A percentile compares a stretch with the other conserved stretches of the same genome.
phyloP scores from a whole-genome alignment of 2,113 vertebrate genomes.

The Laticauda colubrina region DNA sequence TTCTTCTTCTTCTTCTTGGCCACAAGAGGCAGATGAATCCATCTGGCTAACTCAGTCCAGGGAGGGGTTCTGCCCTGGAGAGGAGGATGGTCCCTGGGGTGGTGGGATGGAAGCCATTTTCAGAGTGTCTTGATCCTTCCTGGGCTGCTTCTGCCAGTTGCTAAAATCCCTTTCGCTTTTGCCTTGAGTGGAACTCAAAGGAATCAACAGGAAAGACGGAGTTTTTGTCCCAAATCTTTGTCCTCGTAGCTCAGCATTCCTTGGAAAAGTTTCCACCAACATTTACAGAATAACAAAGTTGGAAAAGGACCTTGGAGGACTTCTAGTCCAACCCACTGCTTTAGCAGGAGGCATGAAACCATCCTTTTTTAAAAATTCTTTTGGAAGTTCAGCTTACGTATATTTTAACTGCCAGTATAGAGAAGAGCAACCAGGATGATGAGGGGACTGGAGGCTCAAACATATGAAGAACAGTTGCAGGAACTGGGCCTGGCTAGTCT shows the following conservation, averaged over 20 bases:
- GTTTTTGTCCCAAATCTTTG: not conserved
- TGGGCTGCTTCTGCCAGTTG: slow-evolving; percentile 49
- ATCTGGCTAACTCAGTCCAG: not conserved
- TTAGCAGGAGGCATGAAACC: not conserved
- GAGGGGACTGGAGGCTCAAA: too few species aligned
- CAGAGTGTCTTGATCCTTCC: slow-evolving; percentile 30
- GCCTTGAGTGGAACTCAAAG: slow-evolving; percentile 47
- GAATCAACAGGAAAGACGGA: slow-evolving; percentile 49
- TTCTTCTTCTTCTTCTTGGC: too few species aligned
- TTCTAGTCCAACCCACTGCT: not conserved
- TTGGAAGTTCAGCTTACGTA: not conserved
- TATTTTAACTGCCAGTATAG: not conserved
- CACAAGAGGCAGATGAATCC: not conserved
- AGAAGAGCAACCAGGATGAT: too few species aligned
- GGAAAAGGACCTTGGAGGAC: not conserved
- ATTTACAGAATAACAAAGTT: not conserved
- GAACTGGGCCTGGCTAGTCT: too few species aligned
- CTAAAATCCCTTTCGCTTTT: slow-evolving; percentile 41
- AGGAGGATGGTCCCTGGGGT: slow-evolving; percentile 13
- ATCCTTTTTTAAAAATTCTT: too few species aligned
- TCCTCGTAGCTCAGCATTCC: not conserved
- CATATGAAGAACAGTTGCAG: too few species aligned
- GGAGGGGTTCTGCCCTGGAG: slow-evolving; percentile 16
- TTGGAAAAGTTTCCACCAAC: not conserved
- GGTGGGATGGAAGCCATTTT: slow-evolving; percentile 34